Evolutionary conservation across 92 coral and sea anemone species (phyloP).

Genomic region (Actinostola sp.): DNA sequence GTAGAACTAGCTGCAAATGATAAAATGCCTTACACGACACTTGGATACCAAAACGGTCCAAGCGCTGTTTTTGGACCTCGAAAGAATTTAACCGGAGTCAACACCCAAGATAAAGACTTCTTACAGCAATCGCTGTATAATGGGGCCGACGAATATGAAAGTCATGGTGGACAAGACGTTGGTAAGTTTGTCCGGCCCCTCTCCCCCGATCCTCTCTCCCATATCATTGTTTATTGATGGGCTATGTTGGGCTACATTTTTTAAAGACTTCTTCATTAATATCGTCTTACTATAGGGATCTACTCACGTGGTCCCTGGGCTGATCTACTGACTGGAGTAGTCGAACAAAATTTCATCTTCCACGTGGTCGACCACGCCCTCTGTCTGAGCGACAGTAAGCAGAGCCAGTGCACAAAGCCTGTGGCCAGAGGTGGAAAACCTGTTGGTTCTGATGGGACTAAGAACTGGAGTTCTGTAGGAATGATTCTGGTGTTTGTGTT

Average conservation of each 20-base stretch:
- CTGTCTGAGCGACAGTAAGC: constrained; percentile 60
- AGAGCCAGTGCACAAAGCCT: constrained; percentile 52
- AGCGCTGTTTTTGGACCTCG: constrained; percentile 21
- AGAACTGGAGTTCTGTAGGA: background rate
- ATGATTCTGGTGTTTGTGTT: background rate
- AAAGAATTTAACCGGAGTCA: constrained; percentile 37
- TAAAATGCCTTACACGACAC: constrained; percentile 46
- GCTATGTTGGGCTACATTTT: no score
- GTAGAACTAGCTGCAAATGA: constrained; percentile 14
- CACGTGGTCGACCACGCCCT: constrained; percentile 75
- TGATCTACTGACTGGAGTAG: constrained; percentile 58
- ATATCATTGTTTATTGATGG: no score
- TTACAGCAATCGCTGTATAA: constrained; percentile 42
- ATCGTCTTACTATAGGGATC: constrained; percentile 31
- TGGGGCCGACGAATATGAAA: constrained; percentile 24
- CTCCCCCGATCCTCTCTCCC: background rate
- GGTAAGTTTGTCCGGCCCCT: constrained; percentile 17
- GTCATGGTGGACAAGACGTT: constrained; percentile 55
- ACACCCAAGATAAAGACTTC: constrained; percentile 19
- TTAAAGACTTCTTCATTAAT: no score
- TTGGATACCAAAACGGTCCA: constrained; percentile 48
- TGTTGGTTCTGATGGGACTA: background rate
- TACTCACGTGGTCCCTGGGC: constrained; percentile 69
- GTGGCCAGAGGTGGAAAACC: constrained; percentile 51
- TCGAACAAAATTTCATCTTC: constrained; percentile 62